Percentiles rank a stretch among this genome's conserved stretches.
Evolutionary conservation across 2,888 invertebrate species (phyloP).

Genomic region (Pandemis corylana): DNA sequence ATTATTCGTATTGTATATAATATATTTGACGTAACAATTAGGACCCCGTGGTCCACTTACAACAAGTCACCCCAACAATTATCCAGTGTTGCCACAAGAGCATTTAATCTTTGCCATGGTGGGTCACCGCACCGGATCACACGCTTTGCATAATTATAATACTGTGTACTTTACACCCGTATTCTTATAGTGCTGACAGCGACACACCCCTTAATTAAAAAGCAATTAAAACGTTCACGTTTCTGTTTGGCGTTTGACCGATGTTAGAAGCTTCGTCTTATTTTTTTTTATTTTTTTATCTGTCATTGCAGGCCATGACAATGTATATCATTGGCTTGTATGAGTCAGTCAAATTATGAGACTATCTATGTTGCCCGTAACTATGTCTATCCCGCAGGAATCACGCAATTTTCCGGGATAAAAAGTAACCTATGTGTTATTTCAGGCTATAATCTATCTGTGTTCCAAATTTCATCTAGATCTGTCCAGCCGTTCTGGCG

Average conservation of each 20-base stretch:
- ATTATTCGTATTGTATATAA: too few relatives aligned
- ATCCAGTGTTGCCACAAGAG: slow-evolving; percentile 5
- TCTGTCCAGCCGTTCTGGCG: too few relatives aligned
- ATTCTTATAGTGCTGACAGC: slow-evolving; percentile 8
- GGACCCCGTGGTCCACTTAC: not conserved
- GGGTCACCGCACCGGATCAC: slow-evolving; percentile 4
- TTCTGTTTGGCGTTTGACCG: not conserved
- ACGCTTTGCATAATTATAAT: slow-evolving; percentile 14
- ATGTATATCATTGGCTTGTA: not conserved
- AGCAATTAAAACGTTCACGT: not conserved
- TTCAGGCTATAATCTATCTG: too few relatives aligned
- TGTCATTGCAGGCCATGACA: not conserved
- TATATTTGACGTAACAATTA: not conserved
- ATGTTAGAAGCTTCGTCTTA: not conserved
- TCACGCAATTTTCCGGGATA: too few relatives aligned
- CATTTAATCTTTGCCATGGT: slow-evolving; percentile 7
- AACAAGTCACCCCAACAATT: slow-evolving; percentile 10
- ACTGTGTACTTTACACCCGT: slow-evolving; percentile 2
- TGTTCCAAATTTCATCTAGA: too few relatives aligned
- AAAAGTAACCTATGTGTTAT: too few relatives aligned
- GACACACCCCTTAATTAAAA: slow-evolving; percentile 3
- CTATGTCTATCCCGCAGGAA: too few relatives aligned
- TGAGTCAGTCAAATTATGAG: too few relatives aligned
- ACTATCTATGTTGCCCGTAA: too few relatives aligned
- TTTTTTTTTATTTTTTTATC: too few relatives aligned